Conservation (phyloP, 2,113 vertebrate species). For the Gymnobelideus leadbeateri region DNA sequence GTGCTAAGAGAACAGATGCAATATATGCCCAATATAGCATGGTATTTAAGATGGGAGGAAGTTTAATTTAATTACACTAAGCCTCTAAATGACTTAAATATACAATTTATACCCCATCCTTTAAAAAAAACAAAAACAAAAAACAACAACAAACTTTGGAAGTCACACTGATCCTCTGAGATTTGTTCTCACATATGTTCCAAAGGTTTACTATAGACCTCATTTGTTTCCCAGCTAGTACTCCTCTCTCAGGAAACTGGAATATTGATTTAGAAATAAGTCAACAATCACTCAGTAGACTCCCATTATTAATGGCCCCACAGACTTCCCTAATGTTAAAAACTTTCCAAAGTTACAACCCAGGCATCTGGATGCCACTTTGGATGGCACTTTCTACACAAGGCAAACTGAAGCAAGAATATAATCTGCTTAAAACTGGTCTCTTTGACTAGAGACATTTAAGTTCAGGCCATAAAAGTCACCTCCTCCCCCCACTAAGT, state of each 20-base stretch:
- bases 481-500: not conserved
- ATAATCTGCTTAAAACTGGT: not conserved
- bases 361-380: not conserved
- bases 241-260: not conserved
- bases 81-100: not conserved
- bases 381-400: not conserved
- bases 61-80: conserved; percentile 7
- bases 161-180: no score
- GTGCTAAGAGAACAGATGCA: not conserved
- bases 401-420: not conserved
- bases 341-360: not conserved
- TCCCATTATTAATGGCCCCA: not conserved
- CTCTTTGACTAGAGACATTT: not conserved
- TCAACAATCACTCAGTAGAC: not conserved
- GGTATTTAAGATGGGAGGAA: conserved; percentile 1
- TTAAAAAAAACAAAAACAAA: no score
- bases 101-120: not conserved
- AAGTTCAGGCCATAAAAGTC: not conserved
- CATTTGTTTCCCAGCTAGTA: not conserved
- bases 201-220: not conserved
- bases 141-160: not conserved
- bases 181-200: no score
- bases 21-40: not conserved
- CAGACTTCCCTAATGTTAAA: not conserved
- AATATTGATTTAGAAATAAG: not conserved